Conservation (phyloP, 2,113 vertebrate genomes). For the Gallinago undulata region DNA sequence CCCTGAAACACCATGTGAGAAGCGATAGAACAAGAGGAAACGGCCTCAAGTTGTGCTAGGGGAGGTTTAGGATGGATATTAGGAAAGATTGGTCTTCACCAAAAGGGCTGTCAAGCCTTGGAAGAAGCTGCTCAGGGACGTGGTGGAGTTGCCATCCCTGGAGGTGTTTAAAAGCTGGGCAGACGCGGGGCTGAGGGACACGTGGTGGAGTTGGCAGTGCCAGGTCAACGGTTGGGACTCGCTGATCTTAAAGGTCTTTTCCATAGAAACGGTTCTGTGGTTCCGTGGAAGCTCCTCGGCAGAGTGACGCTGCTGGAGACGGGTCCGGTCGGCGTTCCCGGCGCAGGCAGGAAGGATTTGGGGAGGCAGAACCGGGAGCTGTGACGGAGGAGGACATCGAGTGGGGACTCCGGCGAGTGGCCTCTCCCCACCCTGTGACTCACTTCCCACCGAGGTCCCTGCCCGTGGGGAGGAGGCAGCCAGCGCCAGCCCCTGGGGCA, state of each 20-base stretch:
- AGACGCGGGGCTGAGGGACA: background rate
- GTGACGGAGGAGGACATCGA: background rate
- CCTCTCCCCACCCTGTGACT: slow-evolving; percentile 18
- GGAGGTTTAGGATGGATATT: background rate
- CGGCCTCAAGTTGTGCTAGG: background rate
- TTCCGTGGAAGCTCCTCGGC: background rate
- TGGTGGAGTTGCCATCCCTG: background rate
- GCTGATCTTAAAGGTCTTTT: background rate
- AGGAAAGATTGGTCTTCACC: background rate
- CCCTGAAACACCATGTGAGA: background rate
- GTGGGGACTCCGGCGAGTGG: background rate
- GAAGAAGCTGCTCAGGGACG: background rate
- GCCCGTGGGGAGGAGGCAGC: background rate
- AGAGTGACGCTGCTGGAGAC: background rate
- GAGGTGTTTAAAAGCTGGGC: too few relatives aligned
- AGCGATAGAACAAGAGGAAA: background rate
- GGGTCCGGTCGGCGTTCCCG: accelerated
- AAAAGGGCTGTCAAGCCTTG: background rate
- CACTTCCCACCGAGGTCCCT: background rate
- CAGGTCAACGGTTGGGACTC: background rate
- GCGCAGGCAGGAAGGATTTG: background rate
- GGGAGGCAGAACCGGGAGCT: background rate
- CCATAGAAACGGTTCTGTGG: background rate
- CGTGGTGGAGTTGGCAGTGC: background rate
- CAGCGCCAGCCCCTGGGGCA: background rate